These are phyloP conservation scores for Cranoglanis bouderius DNA, from an alignment of 2,113 vertebrate species.

Conservation along the genomic window DNA sequence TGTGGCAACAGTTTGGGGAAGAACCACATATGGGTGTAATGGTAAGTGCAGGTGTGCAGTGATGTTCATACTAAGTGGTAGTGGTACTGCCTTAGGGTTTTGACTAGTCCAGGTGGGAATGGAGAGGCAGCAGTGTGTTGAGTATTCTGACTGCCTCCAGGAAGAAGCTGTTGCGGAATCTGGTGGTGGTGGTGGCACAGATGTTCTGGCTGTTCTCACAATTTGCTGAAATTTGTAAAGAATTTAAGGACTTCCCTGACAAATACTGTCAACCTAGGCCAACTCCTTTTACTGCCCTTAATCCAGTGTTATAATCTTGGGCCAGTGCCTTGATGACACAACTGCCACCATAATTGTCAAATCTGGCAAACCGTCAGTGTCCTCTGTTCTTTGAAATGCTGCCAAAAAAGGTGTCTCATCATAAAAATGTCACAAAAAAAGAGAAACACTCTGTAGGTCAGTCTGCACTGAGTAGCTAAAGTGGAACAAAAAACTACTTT, in stretches of 20 bases:
- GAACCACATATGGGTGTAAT: not conserved
- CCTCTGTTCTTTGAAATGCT: not conserved
- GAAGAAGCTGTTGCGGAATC: not conserved
- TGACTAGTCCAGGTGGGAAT: not conserved
- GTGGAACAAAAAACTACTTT: not conserved
- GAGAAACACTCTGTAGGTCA: not conserved
- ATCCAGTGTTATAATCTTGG: not conserved
- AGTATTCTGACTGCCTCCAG: not conserved
- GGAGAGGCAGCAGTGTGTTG: not conserved
- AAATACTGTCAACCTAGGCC: not conserved
- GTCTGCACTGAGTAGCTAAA: not conserved
- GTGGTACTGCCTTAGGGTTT: not conserved
- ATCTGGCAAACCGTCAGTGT: not conserved
- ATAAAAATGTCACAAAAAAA: constrained; percentile 3
- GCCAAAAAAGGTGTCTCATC: not conserved
- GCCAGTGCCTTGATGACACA: not conserved
- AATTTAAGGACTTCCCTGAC: too few relatives aligned
- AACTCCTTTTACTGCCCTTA: not conserved
- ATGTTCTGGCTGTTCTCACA: not conserved
- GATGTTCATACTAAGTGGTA: too few relatives aligned
- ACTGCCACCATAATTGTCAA: not conserved
- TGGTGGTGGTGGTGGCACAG: not conserved
- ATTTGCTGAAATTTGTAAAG: not conserved
- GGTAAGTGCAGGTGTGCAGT: not conserved
- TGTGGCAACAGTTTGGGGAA: not conserved